Evolutionary conservation across 2,888 invertebrate genomes (phyloP).

Genomic region (Carpatolechia fugitivella): DNA sequence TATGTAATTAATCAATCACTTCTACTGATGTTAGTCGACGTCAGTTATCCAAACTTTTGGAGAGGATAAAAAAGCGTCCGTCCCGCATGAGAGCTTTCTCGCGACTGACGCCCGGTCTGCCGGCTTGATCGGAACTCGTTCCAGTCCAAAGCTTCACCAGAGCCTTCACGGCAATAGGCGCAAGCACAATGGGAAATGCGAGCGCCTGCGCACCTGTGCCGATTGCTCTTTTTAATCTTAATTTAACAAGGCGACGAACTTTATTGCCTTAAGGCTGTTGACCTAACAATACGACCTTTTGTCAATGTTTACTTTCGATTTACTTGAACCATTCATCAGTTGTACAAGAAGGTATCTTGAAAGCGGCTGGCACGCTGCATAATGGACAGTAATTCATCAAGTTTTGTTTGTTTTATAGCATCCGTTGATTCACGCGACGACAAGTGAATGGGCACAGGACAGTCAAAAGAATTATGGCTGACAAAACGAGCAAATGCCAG

Average conservation of each 20-base stretch:
- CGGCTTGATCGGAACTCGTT: slow-evolving; percentile 41
- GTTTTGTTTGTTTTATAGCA: slow-evolving; percentile 29
- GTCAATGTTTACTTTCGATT: slow-evolving; percentile 2
- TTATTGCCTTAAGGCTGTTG: slow-evolving; percentile 65
- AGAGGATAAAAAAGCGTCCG: slow-evolving; percentile 22
- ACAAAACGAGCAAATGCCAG: slow-evolving; percentile 29
- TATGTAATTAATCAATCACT: slow-evolving; percentile 44
- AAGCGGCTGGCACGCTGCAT: slow-evolving; percentile 27
- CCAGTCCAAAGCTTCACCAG: slow-evolving; percentile 32
- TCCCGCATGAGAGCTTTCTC: slow-evolving; percentile 36
- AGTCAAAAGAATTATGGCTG: slow-evolving; percentile 27
- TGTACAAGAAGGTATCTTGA: slow-evolving; percentile 7
- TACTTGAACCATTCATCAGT: not conserved
- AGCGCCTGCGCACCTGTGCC: slow-evolving; percentile 71
- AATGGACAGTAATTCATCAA: slow-evolving; percentile 43
- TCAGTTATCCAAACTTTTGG: slow-evolving; percentile 31
- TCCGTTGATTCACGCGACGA: slow-evolving; percentile 31
- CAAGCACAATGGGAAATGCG: slow-evolving; percentile 60
- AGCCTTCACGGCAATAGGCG: slow-evolving; percentile 45
- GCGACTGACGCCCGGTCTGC: slow-evolving; percentile 38
- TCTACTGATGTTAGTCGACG: slow-evolving; percentile 30
- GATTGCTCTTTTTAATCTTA: slow-evolving; percentile 49
- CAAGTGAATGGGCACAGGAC: slow-evolving; percentile 45
- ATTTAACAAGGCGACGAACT: slow-evolving; percentile 56
- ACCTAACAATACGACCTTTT: slow-evolving; percentile 33